Percentiles rank a stretch among this genome's conserved stretches.
Evolutionary conservation across 2,113 vertebrate species (phyloP).

Genomic region (Axis porcinus): DNA sequence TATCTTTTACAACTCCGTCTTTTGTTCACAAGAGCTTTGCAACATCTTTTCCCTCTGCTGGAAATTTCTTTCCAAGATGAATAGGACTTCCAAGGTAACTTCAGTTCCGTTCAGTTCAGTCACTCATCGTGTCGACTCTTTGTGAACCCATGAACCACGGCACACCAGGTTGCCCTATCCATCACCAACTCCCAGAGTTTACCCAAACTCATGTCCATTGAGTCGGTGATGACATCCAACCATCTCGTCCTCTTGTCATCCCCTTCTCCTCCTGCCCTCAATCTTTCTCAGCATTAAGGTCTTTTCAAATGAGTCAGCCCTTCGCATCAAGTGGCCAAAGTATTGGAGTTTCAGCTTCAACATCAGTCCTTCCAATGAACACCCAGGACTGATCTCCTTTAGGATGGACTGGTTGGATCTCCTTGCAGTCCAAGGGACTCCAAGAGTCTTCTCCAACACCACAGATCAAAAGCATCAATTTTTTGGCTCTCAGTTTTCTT

Average conservation of each 20-base stretch:
- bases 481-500: too few relatives aligned
- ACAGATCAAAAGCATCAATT: too few relatives aligned
- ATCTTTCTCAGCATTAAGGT: neutral
- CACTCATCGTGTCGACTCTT: fast-evolving
- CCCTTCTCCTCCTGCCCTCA: neutral
- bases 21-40: neutral
- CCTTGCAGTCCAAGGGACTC: neutral
- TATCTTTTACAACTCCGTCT: neutral
- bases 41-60: neutral
- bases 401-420: neutral
- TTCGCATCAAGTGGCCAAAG: neutral
- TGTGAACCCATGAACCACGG: fast-evolving
- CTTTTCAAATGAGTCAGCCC: neutral
- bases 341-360: neutral
- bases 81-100: too few relatives aligned
- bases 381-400: neutral
- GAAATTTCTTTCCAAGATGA: neutral
- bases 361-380: neutral
- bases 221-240: neutral
- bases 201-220: neutral
- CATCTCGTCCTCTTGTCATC: neutral
- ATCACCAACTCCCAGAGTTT: neutral
- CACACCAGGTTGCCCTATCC: fast-evolving
- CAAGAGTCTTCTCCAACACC: neutral
- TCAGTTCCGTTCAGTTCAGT: too few relatives aligned